Evolutionary conservation across 1,140 invertebrate genomes (phyloP).

Genomic region (Megathymus violae): DNA sequence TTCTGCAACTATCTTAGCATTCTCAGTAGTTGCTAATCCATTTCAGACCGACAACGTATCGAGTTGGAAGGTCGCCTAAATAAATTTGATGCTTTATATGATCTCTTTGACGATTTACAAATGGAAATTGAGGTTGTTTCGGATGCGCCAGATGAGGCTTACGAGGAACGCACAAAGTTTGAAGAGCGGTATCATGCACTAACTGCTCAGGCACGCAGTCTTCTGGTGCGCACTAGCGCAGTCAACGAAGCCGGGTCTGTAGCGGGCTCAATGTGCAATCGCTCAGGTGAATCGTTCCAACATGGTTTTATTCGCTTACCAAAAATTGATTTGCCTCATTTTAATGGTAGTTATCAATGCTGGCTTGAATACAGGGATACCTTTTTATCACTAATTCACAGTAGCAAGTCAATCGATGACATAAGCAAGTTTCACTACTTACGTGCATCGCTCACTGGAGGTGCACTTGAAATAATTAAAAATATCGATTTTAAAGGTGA

Average conservation of each 20-base stretch:
- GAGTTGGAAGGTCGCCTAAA: conserved; percentile 17
- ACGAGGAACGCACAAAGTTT: conserved; percentile 14
- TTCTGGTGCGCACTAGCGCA: background rate
- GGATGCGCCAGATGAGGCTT: conserved; percentile 6
- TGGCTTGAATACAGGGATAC: conserved; percentile 24
- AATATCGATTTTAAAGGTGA: background rate
- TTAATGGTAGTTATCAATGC: conserved; percentile 13
- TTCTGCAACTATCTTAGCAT: conserved; percentile 2
- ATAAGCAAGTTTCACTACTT: conserved; percentile 32
- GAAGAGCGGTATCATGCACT: conserved; percentile 22
- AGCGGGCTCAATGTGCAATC: background rate
- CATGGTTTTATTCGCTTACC: background rate
- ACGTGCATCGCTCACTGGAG: conserved; percentile 12
- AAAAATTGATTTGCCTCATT: conserved; percentile 16
- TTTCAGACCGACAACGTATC: background rate
- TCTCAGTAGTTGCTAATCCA: background rate
- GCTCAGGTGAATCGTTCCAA: background rate
- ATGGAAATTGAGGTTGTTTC: conserved; percentile 27
- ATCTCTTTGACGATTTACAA: conserved; percentile 35
- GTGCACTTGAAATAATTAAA: conserved; percentile 1
- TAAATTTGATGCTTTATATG: conserved; percentile 29
- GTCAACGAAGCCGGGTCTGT: background rate
- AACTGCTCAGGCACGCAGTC: conserved; percentile 8
- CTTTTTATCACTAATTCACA: conserved; percentile 20
- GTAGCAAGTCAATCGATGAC: conserved; percentile 18